Base-by-base conservation (phyloP, 2,888 invertebrate species). In the Eilema caniola region DNA sequence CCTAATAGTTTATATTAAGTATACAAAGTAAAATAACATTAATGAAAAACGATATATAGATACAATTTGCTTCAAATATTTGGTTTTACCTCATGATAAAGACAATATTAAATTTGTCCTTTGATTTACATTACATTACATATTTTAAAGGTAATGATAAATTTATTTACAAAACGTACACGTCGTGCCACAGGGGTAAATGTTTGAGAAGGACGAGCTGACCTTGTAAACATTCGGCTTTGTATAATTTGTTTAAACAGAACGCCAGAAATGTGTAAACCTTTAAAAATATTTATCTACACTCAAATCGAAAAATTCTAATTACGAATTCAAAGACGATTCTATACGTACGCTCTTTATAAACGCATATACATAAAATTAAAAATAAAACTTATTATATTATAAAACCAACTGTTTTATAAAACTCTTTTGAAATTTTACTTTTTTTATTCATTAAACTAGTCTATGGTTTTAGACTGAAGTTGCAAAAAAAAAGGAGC, bases 161-260 rank as follows among this genome's bases (percentile, higher is more conserved):
- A 71, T 71, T n/a, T 67, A 62, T 81, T 67, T 66, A 64, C 37
- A 70, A 66, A 76, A 73, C 67, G 61, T 70, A 64, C 41, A 33
- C 62, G 57, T 70, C 71, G 61, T 69, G 62, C 68, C 76, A 70
- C 63, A 68, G 62, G 70, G 71, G 63, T 65, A 71, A 81, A 71
- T 73, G 63, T 78, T 79, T 81, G 73, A 81, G 72, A 64, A 70
- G 64, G 56, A 62, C 60, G 56, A 57, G 62, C 28, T 53, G 53
- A 41, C 63, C 78, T 62, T 67, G 74, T 72, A 75, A 78, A 81
- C 70, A 79, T 73, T 59, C 56, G 62, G 66, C 61, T 60, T 63
- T 66, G 68, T 71, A 73, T 69, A 78, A 81, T 75, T 73, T 72
- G 71, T 60, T 67, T 73, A 62, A 80, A 80, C 53, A 47, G 12